Evolutionary conservation across 1,140 invertebrate genomes (phyloP).

Genomic region (Stegodyphus mimosarum): DNA sequence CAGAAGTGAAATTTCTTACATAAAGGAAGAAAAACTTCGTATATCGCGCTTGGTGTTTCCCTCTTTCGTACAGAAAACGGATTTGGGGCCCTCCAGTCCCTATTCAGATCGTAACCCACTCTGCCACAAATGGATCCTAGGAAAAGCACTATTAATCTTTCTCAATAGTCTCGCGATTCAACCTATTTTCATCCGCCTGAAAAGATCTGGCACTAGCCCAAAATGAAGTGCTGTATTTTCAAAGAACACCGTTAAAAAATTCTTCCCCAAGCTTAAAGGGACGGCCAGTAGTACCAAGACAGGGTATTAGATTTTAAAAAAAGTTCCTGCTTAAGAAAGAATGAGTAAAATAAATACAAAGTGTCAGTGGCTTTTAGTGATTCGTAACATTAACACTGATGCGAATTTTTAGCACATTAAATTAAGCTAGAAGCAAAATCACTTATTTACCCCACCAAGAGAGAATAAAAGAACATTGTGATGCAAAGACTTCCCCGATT

Average conservation of each 20-base stretch:
- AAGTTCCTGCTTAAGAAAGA: not conserved
- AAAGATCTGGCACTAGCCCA: conserved; percentile 49
- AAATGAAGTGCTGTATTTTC: conserved; percentile 44
- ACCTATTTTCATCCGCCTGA: conserved; percentile 53
- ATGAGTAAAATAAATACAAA: not conserved
- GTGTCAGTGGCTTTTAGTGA: not conserved
- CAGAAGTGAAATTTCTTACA: conserved; percentile 7
- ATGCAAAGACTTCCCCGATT: too few relatives aligned
- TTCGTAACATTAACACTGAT: not conserved
- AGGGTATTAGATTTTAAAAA: not conserved
- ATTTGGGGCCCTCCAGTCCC: conserved; percentile 33
- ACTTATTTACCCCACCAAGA: too few relatives aligned
- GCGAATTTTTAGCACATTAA: not conserved
- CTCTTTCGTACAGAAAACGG: conserved; percentile 43
- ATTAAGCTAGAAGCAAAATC: too few relatives aligned
- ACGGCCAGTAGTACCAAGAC: not conserved
- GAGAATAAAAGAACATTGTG: too few relatives aligned
- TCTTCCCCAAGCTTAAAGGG: not conserved
- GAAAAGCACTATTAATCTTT: conserved; percentile 60
- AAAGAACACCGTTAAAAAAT: conserved; percentile 32
- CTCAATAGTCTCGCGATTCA: conserved; percentile 51
- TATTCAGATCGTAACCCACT: conserved; percentile 38
- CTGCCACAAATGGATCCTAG: conserved; percentile 52
- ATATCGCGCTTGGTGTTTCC: conserved; percentile 1
- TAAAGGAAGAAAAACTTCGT: conserved; percentile 19